A percentile compares a stretch with the other conserved stretches of the same genome.
Evolutionary conservation across 2,113 vertebrate species (phyloP).

Genomic region (Sapayoa aenigma): DNA sequence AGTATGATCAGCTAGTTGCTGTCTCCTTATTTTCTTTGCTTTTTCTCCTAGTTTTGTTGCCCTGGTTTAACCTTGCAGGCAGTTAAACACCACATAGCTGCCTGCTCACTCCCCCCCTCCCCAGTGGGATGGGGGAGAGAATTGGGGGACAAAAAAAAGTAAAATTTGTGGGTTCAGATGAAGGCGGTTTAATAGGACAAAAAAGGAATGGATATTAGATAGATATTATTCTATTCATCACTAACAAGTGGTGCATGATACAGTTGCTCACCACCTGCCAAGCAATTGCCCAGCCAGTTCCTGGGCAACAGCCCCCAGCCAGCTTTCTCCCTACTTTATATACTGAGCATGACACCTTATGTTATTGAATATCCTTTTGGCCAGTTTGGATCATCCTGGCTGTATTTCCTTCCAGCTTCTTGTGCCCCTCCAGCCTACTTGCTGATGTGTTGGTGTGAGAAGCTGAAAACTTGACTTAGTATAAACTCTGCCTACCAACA

Average conservation of each 20-base stretch:
- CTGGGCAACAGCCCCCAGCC: neutral
- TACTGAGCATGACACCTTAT: neutral
- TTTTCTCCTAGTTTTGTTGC: neutral
- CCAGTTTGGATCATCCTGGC: neutral
- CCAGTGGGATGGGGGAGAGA: neutral
- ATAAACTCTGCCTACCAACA: neutral
- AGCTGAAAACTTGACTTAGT: neutral
- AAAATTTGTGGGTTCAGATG: neutral
- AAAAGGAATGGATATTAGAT: neutral
- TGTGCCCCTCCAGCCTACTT: neutral
- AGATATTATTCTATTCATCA: too few relatives aligned
- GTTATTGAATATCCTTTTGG: neutral
- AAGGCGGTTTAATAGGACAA: neutral
- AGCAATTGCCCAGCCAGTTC: neutral
- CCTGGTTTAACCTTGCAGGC: neutral
- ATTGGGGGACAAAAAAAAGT: fast-evolving
- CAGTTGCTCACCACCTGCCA: neutral
- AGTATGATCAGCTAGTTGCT: neutral
- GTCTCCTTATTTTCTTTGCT: neutral
- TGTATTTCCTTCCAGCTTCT: neutral
- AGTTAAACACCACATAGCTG: neutral
- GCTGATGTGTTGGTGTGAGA: neutral
- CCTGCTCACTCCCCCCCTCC: fast-evolving
- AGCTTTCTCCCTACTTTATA: neutral
- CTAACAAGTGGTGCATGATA: neutral